Base-by-base conservation (phyloP, 2,113 vertebrate genomes). In the Planiliza haematocheilus region DNA sequence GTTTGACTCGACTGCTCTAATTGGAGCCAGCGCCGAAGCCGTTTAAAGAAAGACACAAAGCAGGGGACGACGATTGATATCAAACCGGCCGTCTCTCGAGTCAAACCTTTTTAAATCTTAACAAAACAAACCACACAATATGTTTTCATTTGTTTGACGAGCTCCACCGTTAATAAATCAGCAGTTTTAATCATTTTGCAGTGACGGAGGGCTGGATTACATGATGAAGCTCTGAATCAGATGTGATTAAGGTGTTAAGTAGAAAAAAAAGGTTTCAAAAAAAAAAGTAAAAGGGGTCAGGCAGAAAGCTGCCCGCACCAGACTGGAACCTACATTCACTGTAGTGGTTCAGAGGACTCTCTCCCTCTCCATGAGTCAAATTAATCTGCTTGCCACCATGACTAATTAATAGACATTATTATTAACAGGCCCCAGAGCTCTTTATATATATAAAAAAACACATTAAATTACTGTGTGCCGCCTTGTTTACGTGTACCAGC, bases 321-420 rank as follows among this genome's bases (percentile, higher is more conserved):
- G 14, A 50, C 48, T 48, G 12, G 14, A 46, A 69, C 49, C 20
- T 46, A 50, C 21, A 81, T 41, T 62, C 24, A 46, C 21, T 36
- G 11, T 18, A 49, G 51, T 64, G 46, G 46, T 68, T 68, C 1
- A 6, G 45, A 4, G 39, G 51, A 51, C 56, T 68, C 66, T 37
- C 65, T 56, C 55, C n/a, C 34, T 18, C 30, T 57, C 70, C 58
- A 36, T 70, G 42, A 57, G 17, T 84, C 34, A 52, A 79, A 78
- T 74, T 57, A 87, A 84, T 86, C 52, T 37, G 18, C 24, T 62
- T 74, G 45, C 59, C 36, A 66, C 67, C 70, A 39, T 77, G 83
- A 86, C 70, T 87, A 78, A 90, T 89, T 86, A 88, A 70, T 51
- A 75, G 60, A 71, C 75, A 69, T 39, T 53, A 39, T 79, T 73